Percentiles rank a stretch among this genome's conserved stretches.
phyloP scores from a whole-genome alignment of 1,140 invertebrate genomes.

The Bilobella aurantiaca region DNA sequence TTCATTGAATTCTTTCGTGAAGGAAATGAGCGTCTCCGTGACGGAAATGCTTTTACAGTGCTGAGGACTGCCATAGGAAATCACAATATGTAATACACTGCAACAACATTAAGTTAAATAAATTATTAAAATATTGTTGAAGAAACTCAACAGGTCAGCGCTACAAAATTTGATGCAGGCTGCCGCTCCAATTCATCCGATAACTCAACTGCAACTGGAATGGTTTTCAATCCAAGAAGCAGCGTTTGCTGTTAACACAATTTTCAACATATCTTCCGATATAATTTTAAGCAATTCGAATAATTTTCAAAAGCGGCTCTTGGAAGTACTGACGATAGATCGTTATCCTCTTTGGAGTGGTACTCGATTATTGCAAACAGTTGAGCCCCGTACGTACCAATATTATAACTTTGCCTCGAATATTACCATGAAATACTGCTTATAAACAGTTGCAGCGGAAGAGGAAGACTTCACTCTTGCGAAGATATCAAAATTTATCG shows the following conservation, averaged over 20 bases:
- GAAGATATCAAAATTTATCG: not conserved
- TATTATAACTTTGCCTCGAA: too few relatives aligned
- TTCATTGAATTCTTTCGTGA: constrained; percentile 15
- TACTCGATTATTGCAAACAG: too few relatives aligned
- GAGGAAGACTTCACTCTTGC: constrained; percentile 4
- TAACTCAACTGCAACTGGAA: not conserved
- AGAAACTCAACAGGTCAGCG: not conserved
- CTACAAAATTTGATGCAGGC: not conserved
- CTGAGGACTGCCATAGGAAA: constrained; percentile 13
- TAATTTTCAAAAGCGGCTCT: not conserved
- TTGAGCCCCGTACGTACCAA: too few relatives aligned
- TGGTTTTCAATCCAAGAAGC: constrained; percentile 9
- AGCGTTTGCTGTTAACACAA: not conserved
- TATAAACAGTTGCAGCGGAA: not conserved
- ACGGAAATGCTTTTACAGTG: constrained; percentile 14
- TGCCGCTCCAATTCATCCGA: not conserved
- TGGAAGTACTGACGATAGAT: not conserved
- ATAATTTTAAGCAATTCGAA: not conserved
- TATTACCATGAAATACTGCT: too few relatives aligned
- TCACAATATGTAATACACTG: constrained; percentile 16
- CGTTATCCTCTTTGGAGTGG: not conserved
- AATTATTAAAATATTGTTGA: not conserved
- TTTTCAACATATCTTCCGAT: constrained; percentile 6
- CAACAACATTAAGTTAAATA: not conserved
- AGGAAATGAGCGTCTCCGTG: not conserved